Evolutionary conservation across 2,113 vertebrate genomes (phyloP).

Genomic region (Circaetus gallicus): DNA sequence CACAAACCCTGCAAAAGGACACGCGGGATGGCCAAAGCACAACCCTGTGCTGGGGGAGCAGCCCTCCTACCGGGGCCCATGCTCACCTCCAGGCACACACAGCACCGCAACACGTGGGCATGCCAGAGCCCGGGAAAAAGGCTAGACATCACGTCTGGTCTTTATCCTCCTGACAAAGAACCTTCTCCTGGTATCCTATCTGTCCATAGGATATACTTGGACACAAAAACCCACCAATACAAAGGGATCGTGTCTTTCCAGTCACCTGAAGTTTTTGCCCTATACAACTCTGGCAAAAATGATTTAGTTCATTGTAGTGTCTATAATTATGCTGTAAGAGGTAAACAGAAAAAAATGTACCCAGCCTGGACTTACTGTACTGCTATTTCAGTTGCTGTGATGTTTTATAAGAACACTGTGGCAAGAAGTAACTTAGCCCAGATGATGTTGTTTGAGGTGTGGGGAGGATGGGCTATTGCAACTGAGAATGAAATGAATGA

Average conservation of each 20-base stretch:
- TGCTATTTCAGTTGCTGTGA: neutral
- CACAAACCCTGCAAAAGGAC: neutral
- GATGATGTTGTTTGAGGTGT: neutral
- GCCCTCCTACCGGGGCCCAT: neutral
- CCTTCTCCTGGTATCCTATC: neutral
- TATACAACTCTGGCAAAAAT: neutral
- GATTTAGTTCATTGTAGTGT: neutral
- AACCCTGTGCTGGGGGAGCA: too few relatives aligned
- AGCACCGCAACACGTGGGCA: neutral
- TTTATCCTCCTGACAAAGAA: neutral
- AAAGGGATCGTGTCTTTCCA: neutral
- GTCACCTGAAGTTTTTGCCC: neutral
- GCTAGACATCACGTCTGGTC: neutral
- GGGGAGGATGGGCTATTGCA: neutral
- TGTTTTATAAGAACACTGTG: neutral
- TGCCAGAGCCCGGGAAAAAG: neutral
- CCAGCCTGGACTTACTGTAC: neutral
- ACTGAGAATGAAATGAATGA: neutral
- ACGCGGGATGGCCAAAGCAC: neutral
- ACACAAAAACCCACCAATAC: neutral
- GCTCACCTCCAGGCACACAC: neutral
- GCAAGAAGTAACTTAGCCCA: neutral
- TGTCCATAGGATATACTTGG: neutral
- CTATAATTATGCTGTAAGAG: neutral
- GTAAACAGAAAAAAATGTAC: neutral